Base-by-base conservation (phyloP, 2,797 vertebrate genomes). In the Paratrypauchen microcephalus region DNA sequence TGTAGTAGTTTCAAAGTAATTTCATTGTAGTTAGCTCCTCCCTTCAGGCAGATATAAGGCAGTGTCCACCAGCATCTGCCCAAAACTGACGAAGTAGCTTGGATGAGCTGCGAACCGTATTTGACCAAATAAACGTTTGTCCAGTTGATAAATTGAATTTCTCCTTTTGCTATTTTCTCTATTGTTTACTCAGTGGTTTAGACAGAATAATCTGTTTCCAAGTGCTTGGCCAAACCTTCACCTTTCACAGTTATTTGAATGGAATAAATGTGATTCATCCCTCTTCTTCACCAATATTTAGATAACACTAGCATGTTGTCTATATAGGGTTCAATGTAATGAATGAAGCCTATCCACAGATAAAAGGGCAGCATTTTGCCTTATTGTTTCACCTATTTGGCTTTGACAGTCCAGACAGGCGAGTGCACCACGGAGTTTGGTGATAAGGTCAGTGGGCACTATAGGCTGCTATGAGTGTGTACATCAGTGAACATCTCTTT, bases 351-450 rank as follows among this genome's bases (percentile, higher is more conserved):
- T 4, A 70, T 18, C 16, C 3, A 11, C 56, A 70, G 72, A 61
- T 73, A 74, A 81, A 23, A 79, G 69, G 69, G 62, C 64, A 66
- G 67, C 47, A 56, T 0, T 0, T n/a, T 67, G 69, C 64, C 76
- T 71, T 77, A 74, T 54, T 66, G 69, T 56, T 41, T 81, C 73
- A 60, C 45, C 70, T 30, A 68, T 77, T 79, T 77, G 63, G 65
- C 26, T 50, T 62, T 73, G 85, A 76, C 83, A 76, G 75, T 15
- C 41, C 16, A 16, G 41, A 68, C 70, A 73, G 67, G 19, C 45
- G 85, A 76, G 82, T 78, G 74, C 71, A 72, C 64, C 65, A 7
- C 24, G 26, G 74, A 68, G 72, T 71, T 55, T 67, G 72, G 30
- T 12, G n/a, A 71, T 59, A 70, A 82, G 78, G 83, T 23, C 52